Evolutionary conservation across 2,888 invertebrate genomes (phyloP).

Genomic region (Sipunculus nudus): DNA sequence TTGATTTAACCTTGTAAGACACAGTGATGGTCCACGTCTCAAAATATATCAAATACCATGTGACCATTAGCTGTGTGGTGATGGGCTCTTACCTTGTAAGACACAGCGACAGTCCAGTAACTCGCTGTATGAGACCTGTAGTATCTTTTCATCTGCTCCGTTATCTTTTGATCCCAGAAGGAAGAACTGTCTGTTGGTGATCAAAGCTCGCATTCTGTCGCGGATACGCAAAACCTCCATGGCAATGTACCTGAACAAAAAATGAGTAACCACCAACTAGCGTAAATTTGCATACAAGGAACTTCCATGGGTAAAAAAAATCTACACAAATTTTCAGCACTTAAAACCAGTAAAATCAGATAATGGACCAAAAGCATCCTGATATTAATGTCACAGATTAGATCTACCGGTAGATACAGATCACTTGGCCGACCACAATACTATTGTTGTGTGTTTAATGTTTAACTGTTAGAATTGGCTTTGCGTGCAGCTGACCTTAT

Average conservation of each 20-base stretch:
- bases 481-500: too few species aligned
- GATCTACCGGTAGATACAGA: too few species aligned
- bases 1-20: not conserved
- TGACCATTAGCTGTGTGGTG: not conserved
- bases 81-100: conserved; percentile 16
- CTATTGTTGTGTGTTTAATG: too few species aligned
- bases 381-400: not conserved
- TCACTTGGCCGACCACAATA: too few species aligned
- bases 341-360: not conserved
- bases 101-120: conserved; percentile 49
- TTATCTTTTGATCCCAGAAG: conserved; percentile 72
- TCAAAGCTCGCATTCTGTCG: conserved; percentile 81
- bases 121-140: conserved; percentile 55
- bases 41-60: not conserved
- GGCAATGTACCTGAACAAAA: conserved; percentile 75
- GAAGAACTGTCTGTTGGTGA: conserved; percentile 79
- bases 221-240: conserved; percentile 82
- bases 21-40: not conserved
- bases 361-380: not conserved
- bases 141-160: conserved; percentile 55
- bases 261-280: not conserved
- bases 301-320: conserved; percentile 12
- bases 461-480: too few species aligned
- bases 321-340: not conserved
- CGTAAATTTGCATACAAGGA: conserved; percentile 8